Conservation (phyloP, 2,888 invertebrate species). For the Pedicia rivosa region DNA sequence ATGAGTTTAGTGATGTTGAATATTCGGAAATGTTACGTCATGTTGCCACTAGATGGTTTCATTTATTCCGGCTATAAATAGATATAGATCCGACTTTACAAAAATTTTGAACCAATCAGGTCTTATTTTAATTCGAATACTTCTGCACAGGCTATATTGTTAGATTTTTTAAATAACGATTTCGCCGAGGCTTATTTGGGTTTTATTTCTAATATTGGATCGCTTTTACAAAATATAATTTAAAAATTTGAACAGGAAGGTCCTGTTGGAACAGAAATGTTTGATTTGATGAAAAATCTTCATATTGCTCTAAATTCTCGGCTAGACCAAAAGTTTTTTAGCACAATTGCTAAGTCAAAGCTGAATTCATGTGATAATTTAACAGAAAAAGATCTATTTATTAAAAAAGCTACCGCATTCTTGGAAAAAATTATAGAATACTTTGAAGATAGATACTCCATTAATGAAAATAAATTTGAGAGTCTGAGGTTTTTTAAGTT, state of each 20-base stretch:
- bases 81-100: too few species aligned
- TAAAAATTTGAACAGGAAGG: conserved; percentile 9
- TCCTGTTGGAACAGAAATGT: conserved; percentile 7
- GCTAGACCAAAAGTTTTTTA: too few species aligned
- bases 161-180: conserved; percentile 7
- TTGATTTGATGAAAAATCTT: too few species aligned
- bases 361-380: too few species aligned
- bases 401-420: too few species aligned
- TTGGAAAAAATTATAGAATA: too few species aligned
- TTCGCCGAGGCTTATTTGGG: conserved; percentile 6
- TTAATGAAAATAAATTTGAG: too few species aligned
- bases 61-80: conserved; percentile 8
- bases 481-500: too few species aligned
- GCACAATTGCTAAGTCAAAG: too few species aligned
- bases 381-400: too few species aligned
- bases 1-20: conserved; percentile 3
- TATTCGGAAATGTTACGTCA: conserved; percentile 1
- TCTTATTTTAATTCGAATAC: conserved; percentile 4
- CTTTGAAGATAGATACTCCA: too few species aligned
- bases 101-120: not conserved
- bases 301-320: too few species aligned
- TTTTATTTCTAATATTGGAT: conserved; percentile 5
- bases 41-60: conserved; percentile 6
- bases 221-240: conserved; percentile 4
- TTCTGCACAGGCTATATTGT: conserved; percentile 4